These are phyloP conservation scores for Ips nitidus DNA, from an alignment of 1,140 invertebrate species.

Conservation along the genomic window DNA sequence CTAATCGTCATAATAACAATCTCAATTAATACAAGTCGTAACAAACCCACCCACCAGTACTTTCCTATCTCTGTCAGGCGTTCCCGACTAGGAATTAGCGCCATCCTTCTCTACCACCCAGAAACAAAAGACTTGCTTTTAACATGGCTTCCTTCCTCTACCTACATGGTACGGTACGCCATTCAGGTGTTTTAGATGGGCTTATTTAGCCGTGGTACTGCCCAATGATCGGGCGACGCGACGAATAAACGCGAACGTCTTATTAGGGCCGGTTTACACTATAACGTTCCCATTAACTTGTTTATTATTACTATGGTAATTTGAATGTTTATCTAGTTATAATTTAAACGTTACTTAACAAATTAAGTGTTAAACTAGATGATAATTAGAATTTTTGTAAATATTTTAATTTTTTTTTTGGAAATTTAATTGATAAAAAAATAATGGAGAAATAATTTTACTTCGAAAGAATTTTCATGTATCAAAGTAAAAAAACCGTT, in stretches of 20 bases:
- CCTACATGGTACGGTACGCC: slow-evolving; percentile 39
- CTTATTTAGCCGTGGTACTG: slow-evolving; percentile 44
- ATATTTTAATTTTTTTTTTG: too few species aligned
- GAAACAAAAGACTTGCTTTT: slow-evolving; percentile 48
- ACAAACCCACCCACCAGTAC: slow-evolving; percentile 18
- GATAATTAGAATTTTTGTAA: too few species aligned
- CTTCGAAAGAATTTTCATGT: too few species aligned
- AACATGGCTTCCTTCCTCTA: slow-evolving; percentile 49
- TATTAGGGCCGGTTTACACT: neutral
- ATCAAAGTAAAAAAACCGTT: too few species aligned
- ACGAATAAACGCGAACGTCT: neutral
- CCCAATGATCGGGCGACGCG: slow-evolving; percentile 33
- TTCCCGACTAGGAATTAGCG: neutral
- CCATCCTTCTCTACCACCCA: slow-evolving; percentile 48
- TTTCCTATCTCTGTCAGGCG: slow-evolving; percentile 7
- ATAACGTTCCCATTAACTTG: too few species aligned
- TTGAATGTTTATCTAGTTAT: too few species aligned
- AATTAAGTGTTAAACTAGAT: too few species aligned
- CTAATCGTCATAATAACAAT: slow-evolving; percentile 11
- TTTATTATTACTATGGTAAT: too few species aligned
- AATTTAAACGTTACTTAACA: too few species aligned
- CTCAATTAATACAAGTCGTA: slow-evolving; percentile 24
- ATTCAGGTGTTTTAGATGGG: slow-evolving; percentile 49
- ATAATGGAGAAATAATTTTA: too few species aligned
- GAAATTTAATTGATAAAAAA: too few species aligned